Percentiles rank a stretch among this genome's conserved stretches.
Conservation (phyloP, 2,113 vertebrate genomes). For the Mormoops blainvillei region DNA sequence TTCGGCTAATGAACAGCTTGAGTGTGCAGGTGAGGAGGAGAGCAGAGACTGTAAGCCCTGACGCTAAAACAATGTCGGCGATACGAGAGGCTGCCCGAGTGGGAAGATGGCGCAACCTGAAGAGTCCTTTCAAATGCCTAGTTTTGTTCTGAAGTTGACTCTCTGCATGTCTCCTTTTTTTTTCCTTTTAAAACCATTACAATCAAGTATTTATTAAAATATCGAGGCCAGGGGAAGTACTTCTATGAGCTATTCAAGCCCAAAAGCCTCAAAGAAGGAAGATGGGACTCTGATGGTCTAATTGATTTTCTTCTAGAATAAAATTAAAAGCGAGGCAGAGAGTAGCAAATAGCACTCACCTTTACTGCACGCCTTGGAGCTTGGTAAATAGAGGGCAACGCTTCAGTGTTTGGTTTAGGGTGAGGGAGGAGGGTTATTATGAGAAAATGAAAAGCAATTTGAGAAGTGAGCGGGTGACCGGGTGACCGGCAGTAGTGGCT, state of each 20-base stretch:
- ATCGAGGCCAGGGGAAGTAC: conserved; percentile 72
- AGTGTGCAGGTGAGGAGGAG: conserved; percentile 71
- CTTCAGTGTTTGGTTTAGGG: conserved; percentile 1
- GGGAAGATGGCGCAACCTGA: conserved; percentile 67
- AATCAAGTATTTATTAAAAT: conserved; percentile 72
- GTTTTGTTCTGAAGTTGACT: conserved; percentile 78
- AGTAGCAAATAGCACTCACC: conserved; percentile 76
- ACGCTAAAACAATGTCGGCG: background rate
- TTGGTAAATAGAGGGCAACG: conserved; percentile 69
- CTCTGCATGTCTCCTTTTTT: conserved; percentile 51
- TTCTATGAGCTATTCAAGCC: conserved; percentile 79
- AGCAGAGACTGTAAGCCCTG: conserved; percentile 62
- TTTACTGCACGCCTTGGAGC: conserved; percentile 70
- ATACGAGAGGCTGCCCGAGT: conserved; percentile 62
- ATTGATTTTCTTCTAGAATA: conserved; percentile 82
- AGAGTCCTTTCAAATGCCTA: conserved; percentile 76
- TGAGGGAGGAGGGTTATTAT: conserved; percentile 68
- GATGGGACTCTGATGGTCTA: conserved; percentile 76
- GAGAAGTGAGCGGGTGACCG: conserved; percentile 82
- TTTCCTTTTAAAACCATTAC: conserved; percentile 75
- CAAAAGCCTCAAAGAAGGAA: conserved; percentile 75
- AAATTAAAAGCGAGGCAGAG: conserved; percentile 75
- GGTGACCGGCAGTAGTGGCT: conserved; percentile 78
- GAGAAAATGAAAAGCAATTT: conserved; percentile 84
- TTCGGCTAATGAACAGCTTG: conserved; percentile 76